Evolutionary conservation across 2,888 invertebrate species (phyloP).

Genomic region (Erebia palarica): DNA sequence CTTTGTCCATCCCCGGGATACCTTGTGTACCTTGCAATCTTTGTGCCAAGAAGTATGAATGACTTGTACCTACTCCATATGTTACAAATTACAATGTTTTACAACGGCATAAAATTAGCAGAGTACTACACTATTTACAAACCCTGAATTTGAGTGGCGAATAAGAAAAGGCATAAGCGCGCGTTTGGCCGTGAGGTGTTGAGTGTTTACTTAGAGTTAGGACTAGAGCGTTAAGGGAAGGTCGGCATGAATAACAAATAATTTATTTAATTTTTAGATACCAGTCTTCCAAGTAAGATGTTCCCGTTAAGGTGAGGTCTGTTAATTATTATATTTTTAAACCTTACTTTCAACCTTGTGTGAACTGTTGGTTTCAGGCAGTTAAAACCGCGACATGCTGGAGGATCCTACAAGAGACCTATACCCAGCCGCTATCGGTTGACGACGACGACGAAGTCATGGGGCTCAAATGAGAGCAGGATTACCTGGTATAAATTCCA

Average conservation of each 20-base stretch:
- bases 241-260: constrained; percentile 1
- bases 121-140: constrained; percentile 15
- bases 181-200: constrained; percentile 22
- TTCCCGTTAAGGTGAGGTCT: too few species aligned
- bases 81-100: background rate
- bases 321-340: too few species aligned
- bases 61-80: background rate
- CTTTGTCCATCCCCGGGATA: background rate
- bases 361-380: too few species aligned
- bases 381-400: too few species aligned
- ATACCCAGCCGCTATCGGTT: too few species aligned
- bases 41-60: background rate
- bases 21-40: background rate
- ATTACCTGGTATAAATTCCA: too few species aligned
- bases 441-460: too few species aligned
- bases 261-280: background rate
- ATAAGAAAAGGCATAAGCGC: constrained; percentile 21
- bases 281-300: too few species aligned
- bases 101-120: background rate
- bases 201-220: constrained; percentile 27
- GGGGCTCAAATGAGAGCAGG: too few species aligned
- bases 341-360: too few species aligned
- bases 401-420: too few species aligned
- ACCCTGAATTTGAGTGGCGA: constrained; percentile 10
- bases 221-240: constrained; percentile 14